phyloP scores from a whole-genome alignment of 2,113 vertebrate species.

The Gadus chalcogrammus region DNA sequence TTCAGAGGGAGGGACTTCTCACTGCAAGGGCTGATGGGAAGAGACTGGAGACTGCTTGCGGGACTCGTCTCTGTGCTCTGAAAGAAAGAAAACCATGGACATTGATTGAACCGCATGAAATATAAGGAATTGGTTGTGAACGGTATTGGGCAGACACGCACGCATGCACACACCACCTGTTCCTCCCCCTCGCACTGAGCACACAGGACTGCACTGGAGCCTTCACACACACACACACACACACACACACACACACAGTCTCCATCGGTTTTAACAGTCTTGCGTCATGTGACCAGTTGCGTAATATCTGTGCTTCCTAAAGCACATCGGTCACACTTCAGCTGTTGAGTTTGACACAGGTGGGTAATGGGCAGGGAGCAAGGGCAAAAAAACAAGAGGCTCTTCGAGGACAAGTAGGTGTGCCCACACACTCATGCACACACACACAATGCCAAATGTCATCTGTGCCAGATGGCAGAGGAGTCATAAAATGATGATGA shows the following conservation, averaged over 20 bases:
- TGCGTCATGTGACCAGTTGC: neutral
- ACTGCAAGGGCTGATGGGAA: slow-evolving; percentile 91
- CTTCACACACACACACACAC: no score
- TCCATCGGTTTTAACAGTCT: neutral
- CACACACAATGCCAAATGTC: slow-evolving; percentile 10
- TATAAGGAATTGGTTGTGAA: no score
- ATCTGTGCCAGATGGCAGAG: slow-evolving; percentile 1
- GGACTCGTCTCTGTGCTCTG: slow-evolving; percentile 93
- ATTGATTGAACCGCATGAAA: slow-evolving; percentile 5
- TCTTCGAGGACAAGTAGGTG: neutral
- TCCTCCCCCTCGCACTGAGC: no score
- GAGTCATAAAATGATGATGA: slow-evolving; percentile 27
- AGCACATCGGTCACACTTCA: slow-evolving; percentile 29
- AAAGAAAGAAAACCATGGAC: slow-evolving; percentile 37
- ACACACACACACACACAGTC: no score
- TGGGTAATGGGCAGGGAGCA: slow-evolving; percentile 38
- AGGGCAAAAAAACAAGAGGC: slow-evolving; percentile 11
- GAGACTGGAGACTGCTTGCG: slow-evolving; percentile 88
- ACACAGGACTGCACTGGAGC: no score
- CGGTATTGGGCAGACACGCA: no score
- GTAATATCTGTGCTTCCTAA: slow-evolving; percentile 26
- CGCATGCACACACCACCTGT: no score
- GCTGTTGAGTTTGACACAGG: slow-evolving; percentile 25
- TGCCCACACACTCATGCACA: slow-evolving; percentile 1
- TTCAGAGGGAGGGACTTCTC: slow-evolving; percentile 87